Evolutionary conservation across 2,888 invertebrate species (phyloP).

Genomic region (Plemyria rubiginata): DNA sequence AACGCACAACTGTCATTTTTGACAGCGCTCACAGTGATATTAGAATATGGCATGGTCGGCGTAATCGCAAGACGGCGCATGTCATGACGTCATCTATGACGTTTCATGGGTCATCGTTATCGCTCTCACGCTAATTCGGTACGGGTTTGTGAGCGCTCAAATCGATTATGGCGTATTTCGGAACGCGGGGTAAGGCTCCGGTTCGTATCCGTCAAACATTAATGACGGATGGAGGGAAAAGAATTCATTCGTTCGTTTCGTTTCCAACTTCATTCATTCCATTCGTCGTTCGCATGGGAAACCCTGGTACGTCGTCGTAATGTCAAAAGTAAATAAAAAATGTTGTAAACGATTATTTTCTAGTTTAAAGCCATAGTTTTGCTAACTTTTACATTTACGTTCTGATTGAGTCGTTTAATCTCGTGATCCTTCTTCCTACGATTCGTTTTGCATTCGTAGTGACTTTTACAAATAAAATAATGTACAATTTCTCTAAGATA

Average conservation of each 20-base stretch:
- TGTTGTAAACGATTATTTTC: constrained; percentile 41
- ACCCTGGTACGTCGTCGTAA: constrained; percentile 59
- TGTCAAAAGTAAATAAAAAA: constrained; percentile 81
- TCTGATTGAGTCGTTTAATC: constrained; percentile 41
- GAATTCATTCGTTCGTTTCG: constrained; percentile 9
- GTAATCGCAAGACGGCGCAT: no score
- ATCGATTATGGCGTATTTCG: no score
- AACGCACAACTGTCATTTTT: no score
- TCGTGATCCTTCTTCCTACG: constrained; percentile 45
- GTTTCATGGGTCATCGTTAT: no score
- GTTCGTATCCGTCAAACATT: no score
- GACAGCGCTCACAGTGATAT: no score
- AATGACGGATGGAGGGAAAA: not conserved
- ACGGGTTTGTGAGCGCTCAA: no score
- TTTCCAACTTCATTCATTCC: constrained; percentile 66
- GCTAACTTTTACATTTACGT: constrained; percentile 59
- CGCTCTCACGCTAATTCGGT: no score
- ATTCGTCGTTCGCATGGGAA: constrained; percentile 48
- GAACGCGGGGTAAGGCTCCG: no score
- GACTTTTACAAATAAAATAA: constrained; percentile 52
- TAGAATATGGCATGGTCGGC: no score
- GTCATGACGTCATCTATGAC: no score
- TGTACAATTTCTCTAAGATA: constrained; percentile 63
- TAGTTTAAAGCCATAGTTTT: constrained; percentile 48
- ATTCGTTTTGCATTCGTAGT: constrained; percentile 47